Evolutionary conservation across 2,797 vertebrate genomes (phyloP).

Genomic region (Malacoraja senta): DNA sequence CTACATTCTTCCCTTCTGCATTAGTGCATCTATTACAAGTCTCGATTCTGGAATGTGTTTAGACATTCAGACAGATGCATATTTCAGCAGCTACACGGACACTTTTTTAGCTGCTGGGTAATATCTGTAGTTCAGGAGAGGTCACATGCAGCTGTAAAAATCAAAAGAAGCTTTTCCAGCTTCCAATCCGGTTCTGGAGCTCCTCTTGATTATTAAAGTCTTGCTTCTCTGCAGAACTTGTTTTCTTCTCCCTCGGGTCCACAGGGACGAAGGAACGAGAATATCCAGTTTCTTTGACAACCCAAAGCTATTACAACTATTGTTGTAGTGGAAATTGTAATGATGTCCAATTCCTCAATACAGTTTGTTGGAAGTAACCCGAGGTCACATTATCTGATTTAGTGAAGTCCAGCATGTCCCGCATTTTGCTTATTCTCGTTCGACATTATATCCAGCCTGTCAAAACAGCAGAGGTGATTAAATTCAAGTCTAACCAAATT

Average conservation of each 20-base stretch:
- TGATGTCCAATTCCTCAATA: neutral
- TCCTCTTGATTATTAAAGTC: constrained; percentile 5
- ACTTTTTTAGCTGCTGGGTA: neutral
- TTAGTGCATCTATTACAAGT: neutral
- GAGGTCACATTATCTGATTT: neutral
- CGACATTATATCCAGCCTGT: neutral
- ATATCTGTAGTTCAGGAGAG: neutral
- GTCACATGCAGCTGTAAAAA: neutral
- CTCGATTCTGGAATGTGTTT: neutral
- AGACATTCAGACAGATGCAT: neutral
- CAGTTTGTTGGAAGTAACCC: neutral
- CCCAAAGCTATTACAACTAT: neutral
- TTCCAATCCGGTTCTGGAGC: neutral
- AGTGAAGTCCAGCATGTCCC: neutral
- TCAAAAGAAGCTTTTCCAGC: neutral
- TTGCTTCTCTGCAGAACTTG: neutral
- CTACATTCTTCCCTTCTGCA: neutral
- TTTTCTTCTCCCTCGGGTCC: neutral
- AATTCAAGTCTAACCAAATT: neutral
- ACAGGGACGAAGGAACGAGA: neutral
- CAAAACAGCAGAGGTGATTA: neutral
- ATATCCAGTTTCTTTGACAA: neutral
- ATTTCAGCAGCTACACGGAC: neutral
- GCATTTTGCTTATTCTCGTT: neutral
- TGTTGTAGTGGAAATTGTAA: neutral